phyloP scores from a whole-genome alignment of 1,140 invertebrate species.

The Monochamus saltuarius region DNA sequence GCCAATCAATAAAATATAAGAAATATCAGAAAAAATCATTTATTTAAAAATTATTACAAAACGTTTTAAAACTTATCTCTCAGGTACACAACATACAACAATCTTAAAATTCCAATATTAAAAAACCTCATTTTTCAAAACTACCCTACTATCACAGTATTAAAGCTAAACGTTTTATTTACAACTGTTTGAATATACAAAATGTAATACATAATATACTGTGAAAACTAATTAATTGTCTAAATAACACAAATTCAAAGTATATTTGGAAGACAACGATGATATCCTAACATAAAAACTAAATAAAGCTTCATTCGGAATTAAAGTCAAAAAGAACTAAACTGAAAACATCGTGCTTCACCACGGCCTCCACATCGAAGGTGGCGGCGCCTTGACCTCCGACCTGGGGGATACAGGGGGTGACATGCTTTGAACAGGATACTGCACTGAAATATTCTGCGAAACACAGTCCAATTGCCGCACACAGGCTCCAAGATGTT shows the following conservation, averaged over 20 bases:
- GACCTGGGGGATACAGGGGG: conserved; percentile 39
- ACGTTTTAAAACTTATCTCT: conserved; percentile 1
- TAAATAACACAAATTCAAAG: conserved; percentile 15
- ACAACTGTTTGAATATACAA: conserved; percentile 18
- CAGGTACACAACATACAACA: conserved; percentile 15
- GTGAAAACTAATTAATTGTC: conserved; percentile 14
- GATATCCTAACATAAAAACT: conserved; percentile 14
- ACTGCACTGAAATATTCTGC: conserved; percentile 30
- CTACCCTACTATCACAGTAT: conserved; percentile 35
- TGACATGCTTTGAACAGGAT: conserved; percentile 33
- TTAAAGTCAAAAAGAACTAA: not conserved
- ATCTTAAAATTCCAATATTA: conserved; percentile 2
- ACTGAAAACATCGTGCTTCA: conserved; percentile 31
- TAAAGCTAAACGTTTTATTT: conserved; percentile 35
- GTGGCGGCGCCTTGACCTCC: conserved; percentile 17
- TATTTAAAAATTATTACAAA: conserved; percentile 8
- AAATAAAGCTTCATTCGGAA: conserved; percentile 22
- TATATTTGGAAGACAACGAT: conserved; percentile 29
- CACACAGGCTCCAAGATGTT: conserved; percentile 53
- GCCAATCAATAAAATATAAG: too few relatives aligned
- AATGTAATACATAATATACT: conserved; percentile 18
- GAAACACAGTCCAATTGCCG: conserved; percentile 47
- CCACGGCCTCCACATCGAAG: conserved; percentile 51
- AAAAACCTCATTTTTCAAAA: not conserved
- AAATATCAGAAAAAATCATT: not conserved